Evolutionary conservation across 2,797 vertebrate species (phyloP), one percentile per base, ranked within the genome.

Genomic region (Cetoscarus ocellatus): DNA sequence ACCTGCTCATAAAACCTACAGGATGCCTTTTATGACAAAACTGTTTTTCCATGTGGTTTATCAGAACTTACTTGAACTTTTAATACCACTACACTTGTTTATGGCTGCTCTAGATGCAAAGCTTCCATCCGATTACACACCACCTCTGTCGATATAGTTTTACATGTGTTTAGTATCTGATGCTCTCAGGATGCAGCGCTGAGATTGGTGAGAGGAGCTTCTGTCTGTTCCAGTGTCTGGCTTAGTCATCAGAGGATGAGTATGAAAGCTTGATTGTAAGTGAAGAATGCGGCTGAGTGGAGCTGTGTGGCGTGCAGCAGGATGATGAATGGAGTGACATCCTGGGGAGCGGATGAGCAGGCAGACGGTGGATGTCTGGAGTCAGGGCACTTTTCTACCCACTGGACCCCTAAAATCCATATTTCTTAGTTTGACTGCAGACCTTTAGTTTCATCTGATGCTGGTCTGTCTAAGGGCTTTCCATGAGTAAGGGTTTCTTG

Each of bases 241-340:
- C 80, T 80, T 86, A 77, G 81, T 90, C 90, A 93, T 93, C 90
- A 91, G 78, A 76, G 70, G 82, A 82, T 63, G 72, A 66, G 83
- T 64, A 91, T 92, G 83, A 93, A 92, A 88, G 88, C 77, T 84
- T 79, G 87, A 92, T 91, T 94, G 90, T 93, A 84, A 90, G 77
- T 45, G 71, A 88, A 90, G 90, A 91, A 88, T 77, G 82, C 45
- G 53, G 58, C 79, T 62, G 35, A 86, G 82, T 57, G n/a, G 64
- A 75, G 78, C 81, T 60, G 77, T 52, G 73, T 82, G 79, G 78
- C 63, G 70, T 78, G 83, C 61, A 48, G 84, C 19, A 5, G 70
- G 70, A 91, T 93, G 92, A 93, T 93, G 82, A 85, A 94, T 91
- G 88, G 82, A 88, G 88, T 88, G 90, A 89, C 86, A 80, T 86